phyloP scores from a whole-genome alignment of 2,888 invertebrate species.

The Lordiphosa fenestrarum region DNA sequence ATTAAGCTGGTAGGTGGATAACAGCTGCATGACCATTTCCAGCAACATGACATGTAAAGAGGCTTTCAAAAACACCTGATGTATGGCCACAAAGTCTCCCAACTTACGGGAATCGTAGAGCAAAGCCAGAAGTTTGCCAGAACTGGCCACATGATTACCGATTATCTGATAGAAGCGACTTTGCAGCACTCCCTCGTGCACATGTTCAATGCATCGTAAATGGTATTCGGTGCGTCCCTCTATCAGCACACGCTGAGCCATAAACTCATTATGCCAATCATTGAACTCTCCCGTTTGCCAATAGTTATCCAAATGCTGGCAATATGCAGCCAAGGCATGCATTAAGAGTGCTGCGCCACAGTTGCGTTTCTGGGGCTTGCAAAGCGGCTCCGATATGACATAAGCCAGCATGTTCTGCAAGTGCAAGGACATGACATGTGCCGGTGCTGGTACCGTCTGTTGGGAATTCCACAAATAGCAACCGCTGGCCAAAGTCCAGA shows the following conservation, averaged over 20 bases:
- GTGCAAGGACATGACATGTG: not conserved
- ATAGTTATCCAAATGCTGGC: slow-evolving; percentile 32
- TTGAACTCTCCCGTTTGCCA: slow-evolving; percentile 37
- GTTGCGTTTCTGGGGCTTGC: not conserved
- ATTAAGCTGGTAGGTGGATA: too few relatives aligned
- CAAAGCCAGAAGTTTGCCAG: slow-evolving; percentile 7
- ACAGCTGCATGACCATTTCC: too few relatives aligned
- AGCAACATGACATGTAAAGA: too few relatives aligned
- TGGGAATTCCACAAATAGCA: too few relatives aligned
- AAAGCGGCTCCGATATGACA: not conserved
- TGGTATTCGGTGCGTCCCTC: slow-evolving; percentile 13
- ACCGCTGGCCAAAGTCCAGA: not conserved
- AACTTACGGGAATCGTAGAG: slow-evolving; percentile 23
- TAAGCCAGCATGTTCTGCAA: not conserved
- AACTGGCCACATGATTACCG: slow-evolving; percentile 17
- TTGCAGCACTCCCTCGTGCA: too few relatives aligned
- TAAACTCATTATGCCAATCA: slow-evolving; percentile 35
- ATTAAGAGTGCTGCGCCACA: slow-evolving; percentile 18
- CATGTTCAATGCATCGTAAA: not conserved
- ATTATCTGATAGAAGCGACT: slow-evolving; percentile 19
- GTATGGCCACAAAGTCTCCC: too few relatives aligned
- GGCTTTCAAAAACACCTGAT: too few relatives aligned
- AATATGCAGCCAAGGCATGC: slow-evolving; percentile 31
- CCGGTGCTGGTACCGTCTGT: not conserved
- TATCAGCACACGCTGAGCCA: not conserved